Percentiles rank a stretch among this genome's conserved stretches.
These are phyloP conservation scores for Portevinia maculata DNA, from an alignment of 2,888 invertebrate genomes.

Conservation along the genomic window DNA sequence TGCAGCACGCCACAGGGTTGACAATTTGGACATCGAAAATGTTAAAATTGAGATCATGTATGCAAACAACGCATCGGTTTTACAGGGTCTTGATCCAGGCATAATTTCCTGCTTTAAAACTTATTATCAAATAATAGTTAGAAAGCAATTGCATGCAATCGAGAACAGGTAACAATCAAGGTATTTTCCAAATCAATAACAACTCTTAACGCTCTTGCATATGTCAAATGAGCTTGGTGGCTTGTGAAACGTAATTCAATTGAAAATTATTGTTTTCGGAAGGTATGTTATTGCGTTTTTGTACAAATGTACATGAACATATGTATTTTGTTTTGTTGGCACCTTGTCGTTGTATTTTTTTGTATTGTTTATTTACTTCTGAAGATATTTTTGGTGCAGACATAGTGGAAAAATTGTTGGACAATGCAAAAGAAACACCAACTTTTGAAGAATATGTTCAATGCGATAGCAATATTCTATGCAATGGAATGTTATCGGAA, in stretches of 20 bases:
- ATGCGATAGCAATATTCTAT: neutral
- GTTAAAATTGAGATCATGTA: constrained; percentile 20
- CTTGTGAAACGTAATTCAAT: too few relatives aligned
- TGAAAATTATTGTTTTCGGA: too few relatives aligned
- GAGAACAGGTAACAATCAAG: too few relatives aligned
- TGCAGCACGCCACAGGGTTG: neutral
- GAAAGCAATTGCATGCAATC: constrained; percentile 21
- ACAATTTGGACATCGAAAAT: too few relatives aligned
- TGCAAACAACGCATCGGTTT: constrained; percentile 13
- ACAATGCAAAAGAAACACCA: neutral
- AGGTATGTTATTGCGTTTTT: too few relatives aligned
- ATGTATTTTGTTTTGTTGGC: too few relatives aligned
- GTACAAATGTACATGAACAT: too few relatives aligned
- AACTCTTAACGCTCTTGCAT: too few relatives aligned
- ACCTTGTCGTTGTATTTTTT: too few relatives aligned
- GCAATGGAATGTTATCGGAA: constrained; percentile 8
- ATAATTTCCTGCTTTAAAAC: constrained; percentile 3
- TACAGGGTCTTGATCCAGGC: constrained; percentile 5
- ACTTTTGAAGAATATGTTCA: too few relatives aligned
- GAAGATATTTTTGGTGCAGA: neutral
- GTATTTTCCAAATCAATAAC: too few relatives aligned
- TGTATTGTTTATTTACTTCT: neutral
- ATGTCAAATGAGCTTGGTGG: too few relatives aligned
- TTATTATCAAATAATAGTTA: constrained; percentile 18
- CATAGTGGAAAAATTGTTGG: neutral